Percentiles rank a stretch among this genome's conserved stretches.
Evolutionary conservation across 2,113 vertebrate species (phyloP).

Genomic region (Hypocryptadius cinnamomeus): DNA sequence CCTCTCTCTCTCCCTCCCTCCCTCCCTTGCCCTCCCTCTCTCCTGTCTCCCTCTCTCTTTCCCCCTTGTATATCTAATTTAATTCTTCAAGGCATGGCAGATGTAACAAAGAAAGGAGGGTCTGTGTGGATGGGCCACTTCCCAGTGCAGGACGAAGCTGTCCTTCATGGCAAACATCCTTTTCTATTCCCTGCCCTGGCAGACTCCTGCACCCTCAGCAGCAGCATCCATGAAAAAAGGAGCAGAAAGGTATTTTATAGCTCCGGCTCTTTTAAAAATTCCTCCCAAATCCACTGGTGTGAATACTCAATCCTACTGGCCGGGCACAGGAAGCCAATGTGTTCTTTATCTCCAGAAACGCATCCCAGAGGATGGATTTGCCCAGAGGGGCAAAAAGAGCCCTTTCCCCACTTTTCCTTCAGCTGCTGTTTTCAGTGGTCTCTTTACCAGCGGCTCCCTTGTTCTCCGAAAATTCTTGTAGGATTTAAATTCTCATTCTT

Average conservation of each 20-base stretch:
- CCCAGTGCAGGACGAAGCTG: slow-evolving; percentile 61
- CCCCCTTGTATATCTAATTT: slow-evolving; percentile 87
- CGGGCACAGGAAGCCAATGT: not conserved
- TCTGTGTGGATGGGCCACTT: slow-evolving; percentile 81
- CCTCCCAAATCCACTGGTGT: slow-evolving; percentile 26
- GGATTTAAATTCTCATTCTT: not conserved
- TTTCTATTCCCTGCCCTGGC: slow-evolving; percentile 3
- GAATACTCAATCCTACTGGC: slow-evolving; percentile 25
- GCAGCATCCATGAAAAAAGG: slow-evolving; percentile 33
- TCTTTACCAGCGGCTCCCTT: not conserved
- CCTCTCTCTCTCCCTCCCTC: not conserved
- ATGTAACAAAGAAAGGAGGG: slow-evolving; percentile 85
- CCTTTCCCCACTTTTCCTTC: not conserved
- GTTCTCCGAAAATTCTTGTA: not conserved
- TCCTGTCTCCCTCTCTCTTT: slow-evolving; percentile 7
- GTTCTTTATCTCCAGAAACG: not conserved
- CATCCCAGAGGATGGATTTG: not conserved
- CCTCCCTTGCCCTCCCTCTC: slow-evolving; percentile 54
- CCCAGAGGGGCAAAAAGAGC: not conserved
- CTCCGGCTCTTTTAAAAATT: slow-evolving; percentile 22
- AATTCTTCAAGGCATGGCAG: slow-evolving; percentile 86
- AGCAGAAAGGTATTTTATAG: slow-evolving; percentile 49
- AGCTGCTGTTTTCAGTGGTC: not conserved
- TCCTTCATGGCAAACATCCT: not conserved
- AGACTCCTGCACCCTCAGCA: slow-evolving; percentile 33